Percentiles rank a stretch among this genome's conserved stretches.
Evolutionary conservation across 2,888 invertebrate genomes (phyloP).

Genomic region (Cryptocheilus praepositus): DNA sequence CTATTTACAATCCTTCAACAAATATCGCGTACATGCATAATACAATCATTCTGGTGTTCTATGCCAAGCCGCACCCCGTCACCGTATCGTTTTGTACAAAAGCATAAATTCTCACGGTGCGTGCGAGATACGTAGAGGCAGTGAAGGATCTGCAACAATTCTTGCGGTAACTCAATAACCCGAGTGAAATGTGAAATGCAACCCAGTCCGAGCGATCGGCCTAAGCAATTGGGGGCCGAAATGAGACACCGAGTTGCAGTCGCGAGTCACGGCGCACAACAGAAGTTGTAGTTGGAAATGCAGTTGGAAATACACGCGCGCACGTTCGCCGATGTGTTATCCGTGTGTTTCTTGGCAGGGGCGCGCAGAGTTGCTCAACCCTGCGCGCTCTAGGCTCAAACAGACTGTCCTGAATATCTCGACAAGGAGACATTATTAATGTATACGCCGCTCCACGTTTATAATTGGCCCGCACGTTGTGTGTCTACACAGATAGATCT

Average conservation of each 20-base stretch:
- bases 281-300: neutral
- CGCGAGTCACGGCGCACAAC: conserved; percentile 24
- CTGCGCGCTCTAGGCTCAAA: conserved; percentile 31
- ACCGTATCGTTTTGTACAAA: no score
- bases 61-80: no score
- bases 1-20: no score
- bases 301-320: neutral
- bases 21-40: no score
- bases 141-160: neutral
- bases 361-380: conserved; percentile 63
- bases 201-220: neutral
- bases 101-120: no score
- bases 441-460: conserved; percentile 62
- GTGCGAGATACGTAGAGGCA: no score
- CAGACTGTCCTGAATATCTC: conserved; percentile 68
- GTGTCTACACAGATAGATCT: conserved; percentile 64
- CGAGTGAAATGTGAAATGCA: conserved; percentile 1
- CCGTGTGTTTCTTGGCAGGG: conserved; percentile 61
- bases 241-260: conserved; percentile 53
- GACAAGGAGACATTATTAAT: conserved; percentile 68
- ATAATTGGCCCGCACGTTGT: conserved; percentile 72
- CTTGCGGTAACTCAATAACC: neutral
- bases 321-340: conserved; percentile 23
- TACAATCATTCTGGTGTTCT: no score
- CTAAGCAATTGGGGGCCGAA: conserved; percentile 5